Base-by-base conservation (phyloP, 1,140 invertebrate species). In the Stenopsyche tienmushanensis region DNA sequence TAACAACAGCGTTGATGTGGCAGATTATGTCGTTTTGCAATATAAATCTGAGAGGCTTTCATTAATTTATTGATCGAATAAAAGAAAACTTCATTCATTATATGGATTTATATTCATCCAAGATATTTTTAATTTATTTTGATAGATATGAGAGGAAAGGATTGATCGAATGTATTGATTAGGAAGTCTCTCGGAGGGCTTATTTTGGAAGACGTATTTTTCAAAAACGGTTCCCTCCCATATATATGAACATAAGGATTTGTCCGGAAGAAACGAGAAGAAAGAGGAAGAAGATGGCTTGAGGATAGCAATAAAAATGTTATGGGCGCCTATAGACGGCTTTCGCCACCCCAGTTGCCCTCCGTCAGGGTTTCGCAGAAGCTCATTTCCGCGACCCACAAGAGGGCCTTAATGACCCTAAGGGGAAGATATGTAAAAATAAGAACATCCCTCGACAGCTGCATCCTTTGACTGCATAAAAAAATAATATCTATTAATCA, bases 221-320 rank as follows among this genome's bases (percentile, higher is more conserved):
- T 34, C 29, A 34, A 34, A 34, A 34, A 5, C 5, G 5, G 13
- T 5, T 34, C 13, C 13, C 5, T 34, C 5, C 29, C 29, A 34
- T 34, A 34, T 34, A 34, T 7, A 34, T 7, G 13, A 34, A 34
- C 5, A 34, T 13, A 34, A 34, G 29, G 45, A 49, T 49, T 17
- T 8, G 15, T 7, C 9, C 23, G 34, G 26, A 17, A 58, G 34
- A 17, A 41, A 44, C 57, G 57, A 42, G 10, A 21, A 42, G 26
- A 20, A 17, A 24, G 57, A 15, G 39, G 23, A 59, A 34, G n/a
- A 34, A 34, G 29, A 34, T 34, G 29, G 20, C 57, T 21, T 10
- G 29, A 23, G 47, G 25, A 26, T 20, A n/a, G 50, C 44, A 64
- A 64, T 64, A 64, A 64, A 64, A 64, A 44, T 55, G 62, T 64